Evolutionary conservation across 2,888 invertebrate species (phyloP).

Genomic region (Entomobrya proxima): DNA sequence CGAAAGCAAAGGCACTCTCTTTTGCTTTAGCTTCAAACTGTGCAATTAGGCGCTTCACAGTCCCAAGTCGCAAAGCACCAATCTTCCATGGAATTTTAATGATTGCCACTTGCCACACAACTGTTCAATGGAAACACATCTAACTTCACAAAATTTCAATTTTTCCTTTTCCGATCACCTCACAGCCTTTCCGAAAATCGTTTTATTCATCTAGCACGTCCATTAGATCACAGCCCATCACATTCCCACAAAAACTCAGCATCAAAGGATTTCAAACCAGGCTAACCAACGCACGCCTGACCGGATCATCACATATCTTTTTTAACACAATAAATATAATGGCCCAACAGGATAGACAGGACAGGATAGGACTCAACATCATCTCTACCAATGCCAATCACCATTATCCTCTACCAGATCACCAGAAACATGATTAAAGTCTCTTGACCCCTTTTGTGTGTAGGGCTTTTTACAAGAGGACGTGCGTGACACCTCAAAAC

Average conservation of each 20-base stretch:
- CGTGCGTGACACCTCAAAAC: constrained; percentile 2
- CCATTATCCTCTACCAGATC: not conserved
- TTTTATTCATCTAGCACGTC: not conserved
- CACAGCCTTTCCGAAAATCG: not conserved
- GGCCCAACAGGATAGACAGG: not conserved
- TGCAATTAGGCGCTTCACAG: too few species aligned
- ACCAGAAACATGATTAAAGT: not conserved
- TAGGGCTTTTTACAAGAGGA: not conserved
- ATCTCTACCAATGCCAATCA: too few species aligned
- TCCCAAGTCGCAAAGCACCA: too few species aligned
- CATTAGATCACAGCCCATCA: not conserved
- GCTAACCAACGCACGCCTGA: not conserved
- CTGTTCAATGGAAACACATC: too few species aligned
- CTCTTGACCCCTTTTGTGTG: not conserved
- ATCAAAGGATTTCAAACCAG: not conserved
- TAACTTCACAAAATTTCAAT: too few species aligned
- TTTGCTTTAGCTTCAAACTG: too few species aligned
- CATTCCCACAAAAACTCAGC: not conserved
- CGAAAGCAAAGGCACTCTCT: too few species aligned
- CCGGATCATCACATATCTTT: not conserved
- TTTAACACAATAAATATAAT: not conserved
- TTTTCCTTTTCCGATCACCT: too few species aligned
- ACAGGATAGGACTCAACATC: too few species aligned
- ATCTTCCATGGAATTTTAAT: too few species aligned
- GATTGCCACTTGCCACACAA: too few species aligned